These are phyloP conservation scores for Clarias batrachus DNA, from an alignment of 2,113 vertebrate species.

Conservation along the genomic window DNA sequence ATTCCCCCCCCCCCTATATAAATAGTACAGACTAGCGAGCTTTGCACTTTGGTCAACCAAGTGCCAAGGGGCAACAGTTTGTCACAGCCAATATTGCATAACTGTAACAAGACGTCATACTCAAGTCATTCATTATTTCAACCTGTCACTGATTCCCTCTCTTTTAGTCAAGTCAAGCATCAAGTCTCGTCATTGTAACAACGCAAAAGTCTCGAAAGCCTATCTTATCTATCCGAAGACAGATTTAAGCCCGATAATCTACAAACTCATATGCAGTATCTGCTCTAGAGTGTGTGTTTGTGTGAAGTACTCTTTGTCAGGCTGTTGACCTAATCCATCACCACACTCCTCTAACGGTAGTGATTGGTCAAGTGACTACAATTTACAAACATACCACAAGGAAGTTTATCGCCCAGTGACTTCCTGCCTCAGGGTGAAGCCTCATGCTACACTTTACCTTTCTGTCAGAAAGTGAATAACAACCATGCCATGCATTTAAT, in stretches of 20 bases:
- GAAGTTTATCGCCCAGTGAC: constrained; percentile 22
- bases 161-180: neutral
- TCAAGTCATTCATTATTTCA: neutral
- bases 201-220: neutral
- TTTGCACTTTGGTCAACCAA: neutral
- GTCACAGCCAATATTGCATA: neutral
- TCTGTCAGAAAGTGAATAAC: constrained; percentile 29
- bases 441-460: constrained; percentile 35
- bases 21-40: neutral
- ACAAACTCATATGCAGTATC: neutral
- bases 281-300: neutral
- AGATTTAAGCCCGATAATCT: constrained; percentile 3
- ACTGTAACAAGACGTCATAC: neutral
- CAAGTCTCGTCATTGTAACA: neutral
- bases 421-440: constrained; percentile 7
- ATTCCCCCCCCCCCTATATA: neutral
- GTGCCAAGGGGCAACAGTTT: neutral
- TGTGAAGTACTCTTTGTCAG: constrained; percentile 28
- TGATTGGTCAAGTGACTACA: constrained; percentile 28
- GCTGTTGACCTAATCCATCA: constrained; percentile 12
- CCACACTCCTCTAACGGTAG: neutral
- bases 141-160: neutral
- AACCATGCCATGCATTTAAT: constrained; percentile 22
- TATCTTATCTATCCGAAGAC: neutral
- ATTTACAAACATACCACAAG: constrained; percentile 37